These are phyloP conservation scores for Caenorhabditis wallacei DNA, from an alignment of 2,888 invertebrate species.

Conservation along the genomic window DNA sequence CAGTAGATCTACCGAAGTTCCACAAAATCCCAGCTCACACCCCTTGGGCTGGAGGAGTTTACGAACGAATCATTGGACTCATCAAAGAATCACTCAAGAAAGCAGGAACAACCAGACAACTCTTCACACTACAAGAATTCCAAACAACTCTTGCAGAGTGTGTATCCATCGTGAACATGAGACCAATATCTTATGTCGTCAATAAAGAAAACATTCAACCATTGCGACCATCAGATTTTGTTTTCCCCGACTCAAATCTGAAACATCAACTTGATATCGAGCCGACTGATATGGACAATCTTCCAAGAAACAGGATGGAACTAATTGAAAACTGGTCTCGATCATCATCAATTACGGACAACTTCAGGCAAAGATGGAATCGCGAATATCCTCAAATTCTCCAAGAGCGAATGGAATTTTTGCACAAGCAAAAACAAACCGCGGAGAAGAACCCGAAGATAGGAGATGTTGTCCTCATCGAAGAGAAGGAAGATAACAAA, in stretches of 20 bases:
- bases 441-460: background rate
- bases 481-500: background rate
- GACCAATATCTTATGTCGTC: constrained; percentile 17
- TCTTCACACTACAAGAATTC: constrained; percentile 14
- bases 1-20: constrained; percentile 13
- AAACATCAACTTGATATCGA: too few relatives aligned
- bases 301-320: background rate
- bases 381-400: constrained; percentile 36
- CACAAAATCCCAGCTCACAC: constrained; percentile 10
- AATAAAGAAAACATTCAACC: constrained; percentile 13
- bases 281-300: background rate
- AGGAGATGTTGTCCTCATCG: constrained; percentile 17
- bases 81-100: constrained; percentile 14
- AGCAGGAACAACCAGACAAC: constrained; percentile 18
- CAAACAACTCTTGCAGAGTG: constrained; percentile 7
- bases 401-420: constrained; percentile 11
- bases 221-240: constrained; percentile 30
- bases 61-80: constrained; percentile 83
- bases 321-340: constrained; percentile 22
- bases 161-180: constrained; percentile 3
- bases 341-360: background rate
- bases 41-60: constrained; percentile 85
- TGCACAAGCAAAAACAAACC: constrained; percentile 1
- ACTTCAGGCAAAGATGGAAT: constrained; percentile 10
- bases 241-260: background rate